Evolutionary conservation across 2,113 vertebrate genomes (phyloP), one percentile per base, ranked within the genome.

Genomic region (Paralichthys olivaceus): DNA sequence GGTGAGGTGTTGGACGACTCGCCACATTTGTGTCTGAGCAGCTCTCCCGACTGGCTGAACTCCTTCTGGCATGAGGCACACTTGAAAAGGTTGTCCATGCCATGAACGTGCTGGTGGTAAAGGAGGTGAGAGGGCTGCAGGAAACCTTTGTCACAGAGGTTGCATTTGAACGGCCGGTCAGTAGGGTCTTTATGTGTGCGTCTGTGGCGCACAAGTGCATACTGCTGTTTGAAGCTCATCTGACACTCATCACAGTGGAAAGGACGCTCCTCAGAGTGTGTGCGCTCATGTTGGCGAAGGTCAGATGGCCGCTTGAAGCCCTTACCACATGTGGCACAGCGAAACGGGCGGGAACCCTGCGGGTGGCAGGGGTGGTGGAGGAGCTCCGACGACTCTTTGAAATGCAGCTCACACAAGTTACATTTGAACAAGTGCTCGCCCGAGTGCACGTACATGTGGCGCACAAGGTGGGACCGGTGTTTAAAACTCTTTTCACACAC

Each of bases 161-260:
- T 97, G 84, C 98, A 99, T 87, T 98, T 98, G 92, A 98, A 97
- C 3, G 94, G 90, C 12, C 90, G 91, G 87, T 96, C 89, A 71
- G 95, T 89, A 73, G 96, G 89, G 0, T 94, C 91, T 75, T 97
- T 98, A 93, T 99, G 98, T 0, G 96, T 98, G 89, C 97, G 97
- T 29, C 97, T 93, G 70, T 99, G 98, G 26, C 98, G 95, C 91
- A 97, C 95, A 2, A 99, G 95, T 0, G 97, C 96, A 0, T 98
- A 99, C 90, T 98, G 98, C 92, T 99, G 97, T 92, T 96, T 98
- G 93, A 99, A 99, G 91, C 97, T 98, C 97, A 98, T 99, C 92
- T 98, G 97, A 85, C 98, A 99, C 80, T 98, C 97, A 43, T 98
- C 97, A 4, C 98, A 99, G 93, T 99, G 97, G 92, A 97, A 99